Evolutionary conservation across 2,797 vertebrate species (phyloP), one percentile per base, ranked within the genome.

Genomic region (Hipposideros larvatus): DNA sequence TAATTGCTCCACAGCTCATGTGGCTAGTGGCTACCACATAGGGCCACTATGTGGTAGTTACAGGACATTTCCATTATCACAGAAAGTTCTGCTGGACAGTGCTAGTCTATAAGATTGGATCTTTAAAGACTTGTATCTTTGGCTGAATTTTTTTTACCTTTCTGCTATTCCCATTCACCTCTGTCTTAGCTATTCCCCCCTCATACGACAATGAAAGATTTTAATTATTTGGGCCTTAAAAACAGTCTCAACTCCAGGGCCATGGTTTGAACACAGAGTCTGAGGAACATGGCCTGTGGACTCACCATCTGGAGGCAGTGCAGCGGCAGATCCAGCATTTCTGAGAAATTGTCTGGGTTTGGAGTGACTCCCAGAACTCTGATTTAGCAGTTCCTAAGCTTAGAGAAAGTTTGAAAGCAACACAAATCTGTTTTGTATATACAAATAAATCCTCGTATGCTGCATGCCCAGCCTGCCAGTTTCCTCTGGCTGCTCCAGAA

Each of bases 351-450:
- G 80, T 82, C 97, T 95, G 37, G 34, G 37, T 85, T 90, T 97
- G 97, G 97, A 97, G 93, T 92, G 74, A n/a, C 90, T 97, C 97
- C 97, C 97, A 95, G 97, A 96, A 92, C 92, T 96, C 95, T 96
- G 95, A 95, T 95, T 92, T 94, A 95, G 91, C 93, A 93, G 91
- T 75, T 74, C 73, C 93, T 91, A 94, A 93, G 93, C 96, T 96
- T 93, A 65, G 41, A 95, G 82, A 87, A 57, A 96, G 93, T 94
- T 87, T 96, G 97, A 97, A 91, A 97, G 80, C 70, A 97, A 92
- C 96, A 97, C 95, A 96, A 92, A 97, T 98, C 95, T 98, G 97
- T 95, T 96, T 96, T 96, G 95, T 96, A 75, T 97, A 92, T 70
- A 96, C 95, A 95, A 92, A 97, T 95, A 97, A 96, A 88, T 92